phyloP scores from a whole-genome alignment of 1,140 invertebrate species.

The Hormaphis cornu region DNA sequence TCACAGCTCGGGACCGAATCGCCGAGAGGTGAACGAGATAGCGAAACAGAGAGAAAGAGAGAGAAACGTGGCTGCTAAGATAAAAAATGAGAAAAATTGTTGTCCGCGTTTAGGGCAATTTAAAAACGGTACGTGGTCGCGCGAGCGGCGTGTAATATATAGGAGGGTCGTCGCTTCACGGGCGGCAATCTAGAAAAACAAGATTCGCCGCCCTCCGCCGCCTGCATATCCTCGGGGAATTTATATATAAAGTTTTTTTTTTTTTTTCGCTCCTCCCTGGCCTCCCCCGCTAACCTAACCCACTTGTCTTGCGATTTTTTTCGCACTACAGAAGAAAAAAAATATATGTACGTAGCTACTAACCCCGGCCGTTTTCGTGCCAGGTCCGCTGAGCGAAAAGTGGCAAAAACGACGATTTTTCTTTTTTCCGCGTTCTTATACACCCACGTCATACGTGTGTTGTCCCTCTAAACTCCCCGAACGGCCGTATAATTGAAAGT shows the following conservation, averaged over 20 bases:
- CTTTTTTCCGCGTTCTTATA: slow-evolving; percentile 11
- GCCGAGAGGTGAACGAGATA: no score
- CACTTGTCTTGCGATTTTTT: no score
- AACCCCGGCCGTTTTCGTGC: no score
- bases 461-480: slow-evolving; percentile 21
- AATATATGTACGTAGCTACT: no score
- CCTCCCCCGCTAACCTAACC: background rate
- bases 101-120: slow-evolving; percentile 31
- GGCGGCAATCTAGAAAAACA: slow-evolving; percentile 32
- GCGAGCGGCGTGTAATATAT: background rate
- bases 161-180: background rate
- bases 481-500: slow-evolving; percentile 28
- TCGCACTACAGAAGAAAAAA: no score
- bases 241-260: slow-evolving; percentile 28
- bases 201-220: slow-evolving; percentile 10
- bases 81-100: slow-evolving; percentile 29
- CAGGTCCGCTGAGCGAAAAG: no score
- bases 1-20: no score
- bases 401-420: slow-evolving; percentile 28
- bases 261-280: background rate
- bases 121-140: slow-evolving; percentile 21
- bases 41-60: background rate
- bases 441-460: no score
- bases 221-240: slow-evolving; percentile 1
- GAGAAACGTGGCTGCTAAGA: background rate